These are phyloP conservation scores for Drosophila guanche DNA, from an alignment of 1,140 invertebrate species.

Conservation along the genomic window DNA sequence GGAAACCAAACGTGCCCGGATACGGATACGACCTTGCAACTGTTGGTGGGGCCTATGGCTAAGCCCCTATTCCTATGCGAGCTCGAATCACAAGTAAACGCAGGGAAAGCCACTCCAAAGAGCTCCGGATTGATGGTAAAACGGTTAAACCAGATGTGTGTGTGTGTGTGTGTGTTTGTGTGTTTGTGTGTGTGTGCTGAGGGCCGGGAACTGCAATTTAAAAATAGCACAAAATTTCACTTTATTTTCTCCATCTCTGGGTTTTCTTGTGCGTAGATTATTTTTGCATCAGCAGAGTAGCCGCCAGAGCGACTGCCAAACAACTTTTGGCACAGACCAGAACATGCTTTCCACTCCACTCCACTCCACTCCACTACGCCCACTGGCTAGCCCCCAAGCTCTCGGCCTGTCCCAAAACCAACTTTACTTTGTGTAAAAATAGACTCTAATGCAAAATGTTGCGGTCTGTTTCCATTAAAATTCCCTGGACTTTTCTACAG, in stretches of 20 bases:
- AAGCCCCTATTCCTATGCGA: too few species aligned
- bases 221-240: conserved; percentile 31
- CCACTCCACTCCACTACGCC: conserved; percentile 2
- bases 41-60: too few species aligned
- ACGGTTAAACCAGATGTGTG: too few species aligned
- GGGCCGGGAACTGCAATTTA: conserved; percentile 21
- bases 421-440: conserved; percentile 30
- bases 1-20: conserved; percentile 25
- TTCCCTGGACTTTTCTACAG: conserved; percentile 13
- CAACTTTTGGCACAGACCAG: conserved; percentile 36
- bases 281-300: conserved; percentile 41
- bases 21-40: not conserved
- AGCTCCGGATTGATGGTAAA: too few species aligned
- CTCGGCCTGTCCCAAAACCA: not conserved
- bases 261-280: conserved; percentile 33
- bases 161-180: too few species aligned
- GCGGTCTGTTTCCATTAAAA: conserved; percentile 73
- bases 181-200: too few species aligned
- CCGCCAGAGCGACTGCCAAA: conserved; percentile 36
- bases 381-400: conserved; percentile 14
- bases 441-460: conserved; percentile 73
- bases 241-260: conserved; percentile 5
- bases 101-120: too few species aligned
- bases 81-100: too few species aligned
- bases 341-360: not conserved